Percentiles rank a stretch among this genome's conserved stretches.
Evolutionary conservation across 2,888 invertebrate genomes (phyloP).

Genomic region (Ypsolopha scabrella): DNA sequence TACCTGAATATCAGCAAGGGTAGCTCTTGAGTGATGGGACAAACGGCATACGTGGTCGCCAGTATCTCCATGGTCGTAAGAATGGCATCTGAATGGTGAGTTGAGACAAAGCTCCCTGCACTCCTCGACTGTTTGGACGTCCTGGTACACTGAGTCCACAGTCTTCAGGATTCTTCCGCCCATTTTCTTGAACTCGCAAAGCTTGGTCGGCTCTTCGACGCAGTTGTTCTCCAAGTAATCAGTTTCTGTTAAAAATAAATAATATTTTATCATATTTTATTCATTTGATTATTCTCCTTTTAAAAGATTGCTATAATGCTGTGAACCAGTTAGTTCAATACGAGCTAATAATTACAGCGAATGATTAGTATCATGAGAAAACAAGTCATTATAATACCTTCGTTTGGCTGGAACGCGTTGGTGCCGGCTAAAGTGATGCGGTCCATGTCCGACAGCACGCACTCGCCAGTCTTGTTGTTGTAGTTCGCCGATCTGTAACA

Average conservation of each 20-base stretch:
- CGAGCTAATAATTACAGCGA: neutral
- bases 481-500: constrained; percentile 90
- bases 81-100: constrained; percentile 91
- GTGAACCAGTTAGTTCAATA: neutral
- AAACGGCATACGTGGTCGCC: constrained; percentile 94
- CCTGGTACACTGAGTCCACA: constrained; percentile 93
- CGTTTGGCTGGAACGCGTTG: constrained; percentile 78
- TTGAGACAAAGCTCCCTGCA: constrained; percentile 90
- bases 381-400: constrained; percentile 44
- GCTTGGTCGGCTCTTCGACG: constrained; percentile 92
- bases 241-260: constrained; percentile 36
- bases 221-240: constrained; percentile 95
- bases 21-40: constrained; percentile 91
- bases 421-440: constrained; percentile 88
- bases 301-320: neutral
- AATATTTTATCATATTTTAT: neutral
- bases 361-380: constrained; percentile 1
- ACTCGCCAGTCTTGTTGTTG: constrained; percentile 86
- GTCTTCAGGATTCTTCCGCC: constrained; percentile 91
- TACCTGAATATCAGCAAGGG: constrained; percentile 89
- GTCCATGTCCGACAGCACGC: constrained; percentile 92
- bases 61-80: constrained; percentile 94
- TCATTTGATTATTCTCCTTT: neutral
- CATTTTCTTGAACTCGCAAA: constrained; percentile 94
- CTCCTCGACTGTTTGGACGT: constrained; percentile 87